phyloP scores from a whole-genome alignment of 2,113 vertebrate species.

The Malurus melanocephalus region DNA sequence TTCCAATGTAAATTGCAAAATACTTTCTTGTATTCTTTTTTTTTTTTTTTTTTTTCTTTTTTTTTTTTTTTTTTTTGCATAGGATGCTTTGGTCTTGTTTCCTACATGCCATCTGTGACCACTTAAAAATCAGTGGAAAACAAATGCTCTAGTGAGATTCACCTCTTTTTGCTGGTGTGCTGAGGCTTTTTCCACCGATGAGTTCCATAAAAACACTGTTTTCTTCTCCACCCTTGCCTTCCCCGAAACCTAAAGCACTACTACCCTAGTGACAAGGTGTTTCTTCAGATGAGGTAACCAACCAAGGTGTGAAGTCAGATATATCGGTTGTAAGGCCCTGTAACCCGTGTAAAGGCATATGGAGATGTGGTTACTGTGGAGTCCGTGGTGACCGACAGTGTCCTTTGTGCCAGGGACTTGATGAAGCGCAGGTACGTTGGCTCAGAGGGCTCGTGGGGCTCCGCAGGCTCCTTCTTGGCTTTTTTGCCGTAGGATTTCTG shows the following conservation, averaged over 20 bases:
- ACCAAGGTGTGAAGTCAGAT: slow-evolving; percentile 70
- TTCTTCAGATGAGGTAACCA: slow-evolving; percentile 67
- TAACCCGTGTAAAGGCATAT: slow-evolving; percentile 96
- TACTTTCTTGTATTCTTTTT: slow-evolving; percentile 46
- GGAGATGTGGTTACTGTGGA: slow-evolving; percentile 90
- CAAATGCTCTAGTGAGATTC: slow-evolving; percentile 45
- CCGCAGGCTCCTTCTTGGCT: slow-evolving; percentile 84
- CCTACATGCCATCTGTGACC: slow-evolving; percentile 56
- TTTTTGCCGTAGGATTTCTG: slow-evolving; percentile 87
- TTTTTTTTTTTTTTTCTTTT: slow-evolving; percentile 59
- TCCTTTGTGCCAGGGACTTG: slow-evolving; percentile 84
- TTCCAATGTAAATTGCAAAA: slow-evolving; percentile 51
- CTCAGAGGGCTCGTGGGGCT: slow-evolving; percentile 77
- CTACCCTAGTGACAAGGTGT: slow-evolving; percentile 15
- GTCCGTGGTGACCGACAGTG: slow-evolving; percentile 90
- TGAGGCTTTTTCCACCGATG: slow-evolving; percentile 48
- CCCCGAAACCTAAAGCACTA: background rate
- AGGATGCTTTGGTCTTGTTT: slow-evolving; percentile 75
- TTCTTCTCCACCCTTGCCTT: slow-evolving; percentile 26
- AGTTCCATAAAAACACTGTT: slow-evolving; percentile 22
- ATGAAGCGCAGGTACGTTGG: slow-evolving; percentile 89
- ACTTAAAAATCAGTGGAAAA: slow-evolving; percentile 55
- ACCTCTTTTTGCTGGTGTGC: slow-evolving; percentile 70
- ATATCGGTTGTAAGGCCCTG: slow-evolving; percentile 93
- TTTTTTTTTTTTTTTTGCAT: slow-evolving; percentile 67